Evolutionary conservation across 2,113 vertebrate species (phyloP), one percentile per base, ranked within the genome.

Genomic region (Phylloscopus trochiloides): DNA sequence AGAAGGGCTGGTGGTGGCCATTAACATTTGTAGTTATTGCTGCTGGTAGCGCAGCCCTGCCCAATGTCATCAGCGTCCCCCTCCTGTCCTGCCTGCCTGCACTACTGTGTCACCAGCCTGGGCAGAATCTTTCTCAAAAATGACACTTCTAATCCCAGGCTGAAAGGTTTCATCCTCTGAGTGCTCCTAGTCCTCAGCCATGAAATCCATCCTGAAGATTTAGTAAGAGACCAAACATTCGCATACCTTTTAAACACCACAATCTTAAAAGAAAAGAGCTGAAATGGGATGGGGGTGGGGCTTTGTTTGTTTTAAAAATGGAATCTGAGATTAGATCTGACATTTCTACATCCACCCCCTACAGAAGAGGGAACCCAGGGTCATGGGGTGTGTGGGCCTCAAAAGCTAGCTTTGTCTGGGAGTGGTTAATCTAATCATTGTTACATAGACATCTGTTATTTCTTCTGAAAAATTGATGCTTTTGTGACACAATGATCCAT

Each of bases 291-390:
- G 94, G 96, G 86, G 94, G 95, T 90, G 92, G 96, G 92, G 95
- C 88, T 96, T 93, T 96, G 94, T 96, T 96, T 96, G 96, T 96
- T 97, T 97, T 96, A 96, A 96, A 97, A 97, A 97, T 97, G 96
- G 94, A 93, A 96, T 96, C 96, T 95, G 85, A 96, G 94, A 96
- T 97, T 96, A 93, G 96, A 96, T 95, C 94, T 97, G 96, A 96
- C 96, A 94, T 97, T 96, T 97, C 96, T 97, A 97, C 94, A 95
- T 96, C 94, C 96, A 97, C 96, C 95, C 94, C 94, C 96, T 94
- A 95, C 93, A 95, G 94, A 97, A 97, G 90, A 95, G 94, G 96
- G 96, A 96, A 96, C 96, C 88, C 55, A 4, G 92, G 94, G 96
- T 96, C 96, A 97, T 93, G 96, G 92, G 96, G 96, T 96, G 94